Base-by-base conservation (phyloP, 2,113 vertebrate genomes). In the Pedetes capensis region DNA sequence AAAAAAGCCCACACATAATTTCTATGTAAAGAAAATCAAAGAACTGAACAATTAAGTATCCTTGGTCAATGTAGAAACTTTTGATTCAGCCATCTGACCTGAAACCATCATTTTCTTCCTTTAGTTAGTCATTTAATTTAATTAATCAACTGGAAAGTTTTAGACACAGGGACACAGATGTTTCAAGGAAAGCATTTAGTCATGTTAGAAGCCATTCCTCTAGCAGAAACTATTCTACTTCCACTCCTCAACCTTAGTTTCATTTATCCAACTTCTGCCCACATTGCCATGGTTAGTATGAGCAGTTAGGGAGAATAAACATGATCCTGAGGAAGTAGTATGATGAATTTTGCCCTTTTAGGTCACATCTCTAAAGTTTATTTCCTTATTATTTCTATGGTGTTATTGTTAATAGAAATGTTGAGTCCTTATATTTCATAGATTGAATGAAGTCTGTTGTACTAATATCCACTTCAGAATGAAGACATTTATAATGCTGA, bases 331-430 rank as follows among this genome's bases (percentile, higher is more conserved):
- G 61, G 17, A 82, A 42, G 20, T 85, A 66, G 47, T 61, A 18
- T 55, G 27, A 25, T 39, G 79, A 92, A 4, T 8, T 68, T 89
- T 87, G 10, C 20, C n/a, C 75, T 85, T 83, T 90, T 16, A 82
- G 44, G 16, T 1, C 17, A 86, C 18, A 18, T 86, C 29, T 74
- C 27, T 27, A 51, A 72, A 93, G 5, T 64, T 90, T 9, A 84
- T 85, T 92, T 64, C 86, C 83, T 80, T 84, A 74, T 55, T 87
- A 90, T 74, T 80, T 94, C 61, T 37, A 47, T 69, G 53, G 44
- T 9, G 63, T 80, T 81, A 61, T 79, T 89, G 32, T 68, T 79
- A 32, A 47, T 14, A 44, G 63, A 44, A 86, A 44, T 34, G 9
- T 59, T 64, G 8, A 72, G 18, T 76, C 8, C 51, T 86, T 49